Conservation (phyloP, 92 coral and sea anemone genomes). For the Zoanthus gigantus region DNA sequence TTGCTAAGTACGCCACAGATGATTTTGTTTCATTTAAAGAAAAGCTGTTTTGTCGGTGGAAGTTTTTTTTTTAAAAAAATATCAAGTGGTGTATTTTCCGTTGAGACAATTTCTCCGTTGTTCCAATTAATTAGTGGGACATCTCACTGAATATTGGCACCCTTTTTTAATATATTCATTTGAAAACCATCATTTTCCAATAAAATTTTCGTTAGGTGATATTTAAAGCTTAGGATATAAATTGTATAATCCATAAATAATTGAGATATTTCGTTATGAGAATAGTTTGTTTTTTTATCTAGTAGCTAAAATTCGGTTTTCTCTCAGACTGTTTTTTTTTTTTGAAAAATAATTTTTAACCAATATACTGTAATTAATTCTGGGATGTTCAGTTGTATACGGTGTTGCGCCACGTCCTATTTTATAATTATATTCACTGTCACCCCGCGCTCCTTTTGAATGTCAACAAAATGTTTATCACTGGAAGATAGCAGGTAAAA, state of each 20-base stretch:
- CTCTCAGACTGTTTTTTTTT: no score
- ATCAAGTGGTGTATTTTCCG: neutral
- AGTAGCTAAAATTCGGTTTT: neutral
- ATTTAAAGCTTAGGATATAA: neutral
- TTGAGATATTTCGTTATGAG: neutral
- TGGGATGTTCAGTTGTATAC: no score
- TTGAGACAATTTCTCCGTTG: neutral
- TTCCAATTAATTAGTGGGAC: neutral
- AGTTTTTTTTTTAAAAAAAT: neutral
- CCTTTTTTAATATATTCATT: neutral
- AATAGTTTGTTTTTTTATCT: slow-evolving; percentile 4
- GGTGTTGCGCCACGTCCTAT: neutral
- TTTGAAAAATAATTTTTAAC: neutral
- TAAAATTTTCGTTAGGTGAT: neutral
- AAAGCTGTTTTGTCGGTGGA: neutral
- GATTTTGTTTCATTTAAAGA: neutral
- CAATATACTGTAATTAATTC: neutral
- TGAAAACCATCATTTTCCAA: neutral
- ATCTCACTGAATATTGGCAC: neutral
- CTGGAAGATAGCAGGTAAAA: neutral
- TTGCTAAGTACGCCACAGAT: neutral
- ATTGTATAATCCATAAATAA: neutral
- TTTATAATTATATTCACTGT: neutral
- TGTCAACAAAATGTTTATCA: slow-evolving; percentile 1
- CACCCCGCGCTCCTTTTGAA: neutral